Conservation (phyloP, 2,113 vertebrate genomes). For the Octodon degus region DNA sequence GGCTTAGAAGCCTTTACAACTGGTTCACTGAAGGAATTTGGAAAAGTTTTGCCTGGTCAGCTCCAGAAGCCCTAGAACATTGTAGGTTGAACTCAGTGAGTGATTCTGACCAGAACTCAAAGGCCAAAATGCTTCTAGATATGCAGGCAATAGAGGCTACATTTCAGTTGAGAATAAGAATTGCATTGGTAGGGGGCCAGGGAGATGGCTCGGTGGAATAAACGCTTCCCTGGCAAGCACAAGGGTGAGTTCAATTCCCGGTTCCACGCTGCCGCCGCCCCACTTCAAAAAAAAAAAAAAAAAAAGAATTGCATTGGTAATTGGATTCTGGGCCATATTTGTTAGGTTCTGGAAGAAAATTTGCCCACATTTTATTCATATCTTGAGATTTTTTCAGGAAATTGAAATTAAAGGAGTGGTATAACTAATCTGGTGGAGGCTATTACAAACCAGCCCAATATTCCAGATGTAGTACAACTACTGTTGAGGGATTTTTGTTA, state of each 20-base stretch:
- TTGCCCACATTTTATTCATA: neutral
- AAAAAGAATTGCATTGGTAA: neutral
- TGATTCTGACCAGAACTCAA: neutral
- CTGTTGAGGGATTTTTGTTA: neutral
- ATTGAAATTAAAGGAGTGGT: neutral
- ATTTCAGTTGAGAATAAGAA: neutral
- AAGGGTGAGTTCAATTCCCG: too few relatives aligned
- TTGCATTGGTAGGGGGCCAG: neutral
- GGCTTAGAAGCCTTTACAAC: neutral
- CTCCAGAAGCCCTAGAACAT: neutral
- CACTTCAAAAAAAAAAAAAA: too few relatives aligned
- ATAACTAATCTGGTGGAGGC: neutral
- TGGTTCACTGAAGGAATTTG: neutral
- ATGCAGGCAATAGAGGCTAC: neutral
- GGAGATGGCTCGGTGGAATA: too few relatives aligned
- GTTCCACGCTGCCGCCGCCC: too few relatives aligned
- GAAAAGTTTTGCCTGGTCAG: neutral
- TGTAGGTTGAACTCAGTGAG: neutral
- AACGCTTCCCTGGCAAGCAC: too few relatives aligned
- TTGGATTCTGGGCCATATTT: neutral
- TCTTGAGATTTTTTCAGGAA: neutral
- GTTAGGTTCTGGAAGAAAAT: neutral
- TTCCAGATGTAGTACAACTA: neutral
- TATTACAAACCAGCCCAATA: neutral
- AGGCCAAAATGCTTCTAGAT: neutral